phyloP scores from a whole-genome alignment of 2,888 invertebrate species.

The Glyphotaelius pellucidus region DNA sequence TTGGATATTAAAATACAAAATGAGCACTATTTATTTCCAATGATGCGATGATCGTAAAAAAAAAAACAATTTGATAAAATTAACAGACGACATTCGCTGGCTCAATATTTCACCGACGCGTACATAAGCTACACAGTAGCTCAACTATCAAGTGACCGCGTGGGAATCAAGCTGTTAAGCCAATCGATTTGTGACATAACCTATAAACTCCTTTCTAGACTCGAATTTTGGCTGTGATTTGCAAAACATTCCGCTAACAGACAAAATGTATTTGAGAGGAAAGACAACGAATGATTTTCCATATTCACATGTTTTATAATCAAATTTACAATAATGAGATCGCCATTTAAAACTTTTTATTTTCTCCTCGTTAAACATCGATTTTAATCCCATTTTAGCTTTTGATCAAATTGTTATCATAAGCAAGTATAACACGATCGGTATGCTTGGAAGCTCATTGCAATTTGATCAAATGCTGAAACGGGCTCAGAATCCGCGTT shows the following conservation, averaged over 20 bases:
- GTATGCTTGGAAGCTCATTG: not conserved
- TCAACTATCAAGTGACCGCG: slow-evolving; percentile 2
- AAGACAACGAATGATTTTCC: not conserved
- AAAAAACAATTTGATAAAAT: slow-evolving; percentile 26
- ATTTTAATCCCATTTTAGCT: not conserved
- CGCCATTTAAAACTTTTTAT: not conserved
- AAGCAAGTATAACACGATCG: not conserved
- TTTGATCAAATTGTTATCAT: not conserved
- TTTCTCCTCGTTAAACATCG: not conserved
- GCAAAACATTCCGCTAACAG: not conserved
- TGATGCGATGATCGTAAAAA: not conserved
- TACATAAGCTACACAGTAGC: slow-evolving; percentile 28
- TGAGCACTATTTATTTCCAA: not conserved
- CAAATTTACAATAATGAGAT: not conserved
- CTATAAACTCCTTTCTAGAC: slow-evolving; percentile 4
- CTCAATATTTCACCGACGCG: not conserved
- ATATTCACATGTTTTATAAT: not conserved
- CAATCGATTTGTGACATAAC: slow-evolving; percentile 34
- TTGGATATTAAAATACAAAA: slow-evolving; percentile 51
- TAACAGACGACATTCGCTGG: slow-evolving; percentile 12
- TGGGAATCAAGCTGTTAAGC: slow-evolving; percentile 17
- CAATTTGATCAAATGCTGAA: not conserved
- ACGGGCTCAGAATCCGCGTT: not conserved
- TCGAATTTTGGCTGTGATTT: slow-evolving; percentile 26
- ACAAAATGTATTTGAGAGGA: not conserved